These are phyloP conservation scores for Athrips mouffetella DNA, from an alignment of 2,888 invertebrate genomes.

Conservation along the genomic window DNA sequence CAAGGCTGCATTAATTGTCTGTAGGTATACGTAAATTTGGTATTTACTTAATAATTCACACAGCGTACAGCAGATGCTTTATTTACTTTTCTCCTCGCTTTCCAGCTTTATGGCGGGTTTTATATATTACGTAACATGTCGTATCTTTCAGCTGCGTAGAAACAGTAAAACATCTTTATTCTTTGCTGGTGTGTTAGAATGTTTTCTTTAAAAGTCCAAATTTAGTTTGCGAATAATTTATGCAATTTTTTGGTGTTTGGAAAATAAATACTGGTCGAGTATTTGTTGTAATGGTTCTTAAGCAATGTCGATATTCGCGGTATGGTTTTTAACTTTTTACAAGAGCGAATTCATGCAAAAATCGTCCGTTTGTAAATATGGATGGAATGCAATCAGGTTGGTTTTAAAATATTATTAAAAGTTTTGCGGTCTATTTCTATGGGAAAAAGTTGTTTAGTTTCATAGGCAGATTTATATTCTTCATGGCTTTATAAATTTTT, in stretches of 20 bases:
- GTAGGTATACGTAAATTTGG: no score
- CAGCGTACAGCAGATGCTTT: constrained; percentile 58
- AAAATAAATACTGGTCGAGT: neutral
- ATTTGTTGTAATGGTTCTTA: constrained; percentile 15
- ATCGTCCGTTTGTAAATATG: no score
- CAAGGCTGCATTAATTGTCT: constrained; percentile 46
- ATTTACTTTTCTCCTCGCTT: constrained; percentile 56
- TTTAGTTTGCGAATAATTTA: constrained; percentile 3
- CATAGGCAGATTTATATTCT: no score
- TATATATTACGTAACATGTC: constrained; percentile 57
- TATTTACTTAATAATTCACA: constrained; percentile 57
- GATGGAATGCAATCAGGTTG: no score
- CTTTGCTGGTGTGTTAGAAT: constrained; percentile 14
- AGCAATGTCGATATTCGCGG: constrained; percentile 16
- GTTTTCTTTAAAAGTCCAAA: neutral
- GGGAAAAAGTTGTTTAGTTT: no score
- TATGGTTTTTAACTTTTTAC: constrained; percentile 27
- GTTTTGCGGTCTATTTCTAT: no score
- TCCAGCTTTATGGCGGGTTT: constrained; percentile 59
- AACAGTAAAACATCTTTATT: constrained; percentile 34
- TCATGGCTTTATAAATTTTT: no score
- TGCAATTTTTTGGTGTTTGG: neutral
- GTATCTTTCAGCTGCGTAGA: constrained; percentile 43
- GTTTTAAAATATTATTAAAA: no score
- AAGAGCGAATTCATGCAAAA: no score